Evolutionary conservation across 2,888 invertebrate genomes (phyloP).

Genomic region (Drosophila stalkeri): DNA sequence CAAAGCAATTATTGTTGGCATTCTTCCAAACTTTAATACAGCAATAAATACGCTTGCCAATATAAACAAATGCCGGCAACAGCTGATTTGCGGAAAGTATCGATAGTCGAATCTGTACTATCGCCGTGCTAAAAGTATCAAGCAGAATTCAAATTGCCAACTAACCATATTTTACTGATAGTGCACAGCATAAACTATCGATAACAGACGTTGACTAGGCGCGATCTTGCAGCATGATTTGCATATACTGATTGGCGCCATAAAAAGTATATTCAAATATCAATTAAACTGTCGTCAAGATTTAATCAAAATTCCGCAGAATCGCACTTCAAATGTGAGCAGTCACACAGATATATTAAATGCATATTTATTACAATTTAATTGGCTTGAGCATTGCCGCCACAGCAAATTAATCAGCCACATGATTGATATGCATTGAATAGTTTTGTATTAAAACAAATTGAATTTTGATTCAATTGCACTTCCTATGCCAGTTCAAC

Average conservation of each 20-base stretch:
- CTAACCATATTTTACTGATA: background rate
- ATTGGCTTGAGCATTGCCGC: slow-evolving; percentile 67
- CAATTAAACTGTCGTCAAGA: background rate
- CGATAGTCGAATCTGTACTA: background rate
- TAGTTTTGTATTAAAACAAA: slow-evolving; percentile 77
- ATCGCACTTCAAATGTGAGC: background rate
- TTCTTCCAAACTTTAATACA: slow-evolving; percentile 36
- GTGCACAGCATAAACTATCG: background rate
- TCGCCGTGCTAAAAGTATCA: background rate
- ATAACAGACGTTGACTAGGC: background rate
- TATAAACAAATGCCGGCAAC: slow-evolving; percentile 55
- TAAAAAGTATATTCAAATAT: slow-evolving; percentile 25
- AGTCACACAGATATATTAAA: slow-evolving; percentile 12
- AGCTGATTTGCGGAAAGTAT: slow-evolving; percentile 25
- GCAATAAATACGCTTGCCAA: slow-evolving; percentile 4
- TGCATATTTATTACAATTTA: slow-evolving; percentile 51
- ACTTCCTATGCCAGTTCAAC: slow-evolving; percentile 11
- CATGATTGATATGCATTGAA: slow-evolving; percentile 56
- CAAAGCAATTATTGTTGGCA: slow-evolving; percentile 85
- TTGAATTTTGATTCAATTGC: slow-evolving; percentile 72
- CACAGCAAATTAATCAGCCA: slow-evolving; percentile 27
- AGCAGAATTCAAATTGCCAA: background rate
- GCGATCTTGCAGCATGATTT: background rate
- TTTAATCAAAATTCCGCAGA: slow-evolving; percentile 3
- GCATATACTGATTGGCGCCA: slow-evolving; percentile 15